These are phyloP conservation scores for Rattus rattus DNA, from an alignment of 2,113 vertebrate species.

Conservation along the genomic window DNA sequence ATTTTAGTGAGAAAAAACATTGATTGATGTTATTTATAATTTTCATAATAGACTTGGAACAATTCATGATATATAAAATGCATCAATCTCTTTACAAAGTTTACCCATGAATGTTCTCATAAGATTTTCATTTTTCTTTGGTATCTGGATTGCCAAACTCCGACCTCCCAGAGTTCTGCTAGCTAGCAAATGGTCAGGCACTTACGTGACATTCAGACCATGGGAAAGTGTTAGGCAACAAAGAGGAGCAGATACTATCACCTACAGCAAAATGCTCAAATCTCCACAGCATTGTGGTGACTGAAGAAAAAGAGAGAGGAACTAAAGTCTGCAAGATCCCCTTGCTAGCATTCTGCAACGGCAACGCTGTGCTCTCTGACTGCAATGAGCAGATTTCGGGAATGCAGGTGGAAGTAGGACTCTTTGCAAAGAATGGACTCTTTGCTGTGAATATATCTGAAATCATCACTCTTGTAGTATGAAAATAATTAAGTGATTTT, in stretches of 20 bases:
- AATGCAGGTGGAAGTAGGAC: accelerated
- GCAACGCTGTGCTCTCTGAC: accelerated
- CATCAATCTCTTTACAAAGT: neutral
- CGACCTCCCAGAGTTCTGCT: neutral
- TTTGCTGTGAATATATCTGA: neutral
- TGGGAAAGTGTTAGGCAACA: neutral
- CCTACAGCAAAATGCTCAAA: neutral
- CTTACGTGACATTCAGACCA: neutral
- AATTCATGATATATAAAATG: neutral
- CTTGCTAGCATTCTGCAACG: neutral
- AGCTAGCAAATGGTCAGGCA: neutral
- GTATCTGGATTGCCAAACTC: neutral
- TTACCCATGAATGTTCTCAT: neutral
- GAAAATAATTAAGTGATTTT: neutral
- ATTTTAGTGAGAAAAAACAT: neutral
- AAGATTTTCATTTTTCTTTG: neutral
- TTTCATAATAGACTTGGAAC: neutral
- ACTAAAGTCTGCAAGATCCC: neutral
- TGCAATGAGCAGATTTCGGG: neutral
- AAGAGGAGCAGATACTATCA: neutral
- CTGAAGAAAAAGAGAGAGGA: neutral
- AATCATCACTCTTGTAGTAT: neutral
- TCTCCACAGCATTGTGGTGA: neutral
- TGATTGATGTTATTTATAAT: neutral
- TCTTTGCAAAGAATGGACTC: neutral